These are phyloP conservation scores for Chaunax sp. DNA, from an alignment of 2,797 vertebrate genomes.

Conservation along the genomic window DNA sequence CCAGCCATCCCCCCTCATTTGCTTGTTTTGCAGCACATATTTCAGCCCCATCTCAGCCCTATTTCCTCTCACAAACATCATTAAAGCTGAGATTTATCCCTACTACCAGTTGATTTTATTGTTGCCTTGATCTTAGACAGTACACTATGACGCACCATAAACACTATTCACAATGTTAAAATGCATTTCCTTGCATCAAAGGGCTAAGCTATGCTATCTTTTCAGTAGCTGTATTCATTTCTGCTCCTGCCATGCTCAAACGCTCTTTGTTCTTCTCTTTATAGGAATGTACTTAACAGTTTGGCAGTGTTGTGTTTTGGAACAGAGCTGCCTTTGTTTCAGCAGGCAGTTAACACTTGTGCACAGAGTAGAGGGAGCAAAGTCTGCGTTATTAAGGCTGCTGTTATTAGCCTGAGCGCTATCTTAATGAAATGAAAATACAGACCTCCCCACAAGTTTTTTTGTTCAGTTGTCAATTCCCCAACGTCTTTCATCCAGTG, in stretches of 20 bases:
- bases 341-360: slow-evolving; percentile 71
- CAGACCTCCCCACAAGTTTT: slow-evolving; percentile 59
- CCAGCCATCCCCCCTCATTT: slow-evolving; percentile 17
- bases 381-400: slow-evolving; percentile 69
- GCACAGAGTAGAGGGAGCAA: slow-evolving; percentile 64
- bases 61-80: slow-evolving; percentile 38
- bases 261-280: slow-evolving; percentile 81
- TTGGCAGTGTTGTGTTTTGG: slow-evolving; percentile 77
- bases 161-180: slow-evolving; percentile 64
- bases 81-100: slow-evolving; percentile 52
- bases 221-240: slow-evolving; percentile 78
- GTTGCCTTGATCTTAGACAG: slow-evolving; percentile 60
- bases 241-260: slow-evolving; percentile 72
- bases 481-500: slow-evolving; percentile 39
- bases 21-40: slow-evolving; percentile 18
- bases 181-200: slow-evolving; percentile 79
- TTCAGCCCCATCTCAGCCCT: slow-evolving; percentile 19
- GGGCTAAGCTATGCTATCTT: slow-evolving; percentile 66
- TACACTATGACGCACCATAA: slow-evolving; percentile 59
- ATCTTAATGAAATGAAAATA: slow-evolving; percentile 74
- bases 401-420: slow-evolving; percentile 71
- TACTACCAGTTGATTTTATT: slow-evolving; percentile 67
- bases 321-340: slow-evolving; percentile 77
- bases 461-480: slow-evolving; percentile 55
- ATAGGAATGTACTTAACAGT: slow-evolving; percentile 81